Percentiles rank a stretch among this genome's conserved stretches.
Evolutionary conservation across 2,888 invertebrate species (phyloP).

Genomic region (Campaea margaritaria): DNA sequence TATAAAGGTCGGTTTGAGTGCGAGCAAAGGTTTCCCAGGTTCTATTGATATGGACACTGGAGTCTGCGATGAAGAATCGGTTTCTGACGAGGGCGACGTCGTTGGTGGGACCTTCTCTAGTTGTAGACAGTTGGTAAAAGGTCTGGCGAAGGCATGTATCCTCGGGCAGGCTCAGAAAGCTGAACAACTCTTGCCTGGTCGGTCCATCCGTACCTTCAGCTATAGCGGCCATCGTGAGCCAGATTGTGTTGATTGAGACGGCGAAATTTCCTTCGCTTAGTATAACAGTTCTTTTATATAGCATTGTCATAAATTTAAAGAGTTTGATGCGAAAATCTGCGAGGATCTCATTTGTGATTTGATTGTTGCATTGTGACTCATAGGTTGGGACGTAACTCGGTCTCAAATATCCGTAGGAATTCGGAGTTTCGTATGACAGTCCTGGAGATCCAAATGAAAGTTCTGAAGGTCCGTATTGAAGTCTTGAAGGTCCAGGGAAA

Average conservation of each 20-base stretch:
- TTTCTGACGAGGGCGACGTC: conserved; percentile 40
- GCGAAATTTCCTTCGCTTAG: conserved; percentile 44
- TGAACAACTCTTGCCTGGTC: conserved; percentile 38
- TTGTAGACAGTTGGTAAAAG: conserved; percentile 40
- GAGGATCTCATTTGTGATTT: conserved; percentile 13
- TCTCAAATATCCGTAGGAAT: not conserved
- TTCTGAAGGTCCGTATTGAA: too few relatives aligned
- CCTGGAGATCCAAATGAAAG: too few relatives aligned
- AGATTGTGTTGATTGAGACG: conserved; percentile 47
- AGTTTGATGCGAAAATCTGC: conserved; percentile 8
- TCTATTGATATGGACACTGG: conserved; percentile 34
- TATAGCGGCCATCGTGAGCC: conserved; percentile 53
- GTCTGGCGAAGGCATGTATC: conserved; percentile 39
- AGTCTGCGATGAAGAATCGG: conserved; percentile 43
- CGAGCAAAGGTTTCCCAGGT: conserved; percentile 41
- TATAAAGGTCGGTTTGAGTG: conserved; percentile 33
- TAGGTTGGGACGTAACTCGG: not conserved
- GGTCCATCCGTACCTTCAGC: conserved; percentile 38
- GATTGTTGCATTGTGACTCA: conserved; percentile 17
- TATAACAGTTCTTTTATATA: conserved; percentile 12
- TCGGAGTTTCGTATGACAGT: not conserved
- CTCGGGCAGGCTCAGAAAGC: conserved; percentile 41
- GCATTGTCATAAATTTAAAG: conserved; percentile 3
- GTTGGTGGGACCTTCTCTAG: conserved; percentile 15
- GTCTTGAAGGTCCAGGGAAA: too few relatives aligned